Conservation (phyloP, 2,797 vertebrate genomes). For the Girardinus metallicus region DNA sequence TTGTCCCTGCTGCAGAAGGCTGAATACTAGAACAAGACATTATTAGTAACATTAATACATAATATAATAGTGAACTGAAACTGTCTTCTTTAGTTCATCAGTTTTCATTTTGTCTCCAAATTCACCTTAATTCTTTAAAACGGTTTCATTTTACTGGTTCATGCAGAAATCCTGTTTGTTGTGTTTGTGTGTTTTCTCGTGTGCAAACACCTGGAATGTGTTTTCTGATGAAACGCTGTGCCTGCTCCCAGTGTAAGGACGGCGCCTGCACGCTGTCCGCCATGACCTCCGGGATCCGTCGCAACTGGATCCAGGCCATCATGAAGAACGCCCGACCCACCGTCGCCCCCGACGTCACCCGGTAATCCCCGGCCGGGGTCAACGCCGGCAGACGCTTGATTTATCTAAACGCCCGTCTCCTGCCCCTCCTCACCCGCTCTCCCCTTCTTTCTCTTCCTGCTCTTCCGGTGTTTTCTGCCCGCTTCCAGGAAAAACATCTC, state of each 20-base stretch:
- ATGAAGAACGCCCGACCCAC: conserved; percentile 94
- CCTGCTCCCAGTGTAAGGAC: conserved; percentile 88
- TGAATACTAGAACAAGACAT: too few species aligned
- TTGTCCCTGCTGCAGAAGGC: too few species aligned
- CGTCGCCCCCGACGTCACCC: conserved; percentile 93
- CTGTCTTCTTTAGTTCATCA: too few species aligned
- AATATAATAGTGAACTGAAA: too few species aligned
- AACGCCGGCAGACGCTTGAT: conserved; percentile 49
- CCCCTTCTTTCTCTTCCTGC: conserved; percentile 66
- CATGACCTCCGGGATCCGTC: conserved; percentile 97
- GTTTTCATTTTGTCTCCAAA: too few species aligned
- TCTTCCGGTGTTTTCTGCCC: conserved; percentile 64
- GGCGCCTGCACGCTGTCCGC: conserved; percentile 93
- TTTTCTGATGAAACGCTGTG: conserved; percentile 20
- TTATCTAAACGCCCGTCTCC: conserved; percentile 60
- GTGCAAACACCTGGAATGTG: neutral
- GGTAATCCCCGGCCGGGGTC: conserved; percentile 81
- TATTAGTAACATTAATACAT: too few species aligned
- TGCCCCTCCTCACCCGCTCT: conserved; percentile 75
- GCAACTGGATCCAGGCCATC: conserved; percentile 99
- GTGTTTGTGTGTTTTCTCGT: neutral
- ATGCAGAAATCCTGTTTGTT: neutral
- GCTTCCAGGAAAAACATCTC: conserved; percentile 91
- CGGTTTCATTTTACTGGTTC: neutral
- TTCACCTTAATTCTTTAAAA: too few species aligned